Evolutionary conservation across 2,888 invertebrate genomes (phyloP), one percentile per base, ranked within the genome.

Genomic region (Lumbricus terrestris): DNA sequence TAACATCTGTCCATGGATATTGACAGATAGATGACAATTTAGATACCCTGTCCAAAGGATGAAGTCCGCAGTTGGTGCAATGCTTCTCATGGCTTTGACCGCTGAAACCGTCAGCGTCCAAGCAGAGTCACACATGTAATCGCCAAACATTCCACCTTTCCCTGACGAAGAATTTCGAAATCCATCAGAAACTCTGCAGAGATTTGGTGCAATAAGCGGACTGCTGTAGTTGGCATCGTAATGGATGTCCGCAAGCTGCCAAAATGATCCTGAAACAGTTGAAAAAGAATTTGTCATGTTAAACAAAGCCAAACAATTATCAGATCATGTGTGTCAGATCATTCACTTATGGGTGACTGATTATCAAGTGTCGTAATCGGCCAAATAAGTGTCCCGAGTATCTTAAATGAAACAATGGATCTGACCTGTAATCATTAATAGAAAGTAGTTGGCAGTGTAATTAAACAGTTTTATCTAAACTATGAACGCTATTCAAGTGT

Each of bases 221-320:
- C 85, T 35, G 93, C 97, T 97, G 95, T 97, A 98, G 93, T 97
- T 96, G 15, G 97, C 96, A 95, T 98, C 98, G 95, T 97, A 97
- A 95, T 98, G 98, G 93, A 98, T 96, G 95, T 98, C 98, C 92
- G 98, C 97, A 94, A 98, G 97, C 95, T 98, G 98, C 98, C 98
- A 98, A 95, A 98, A 98, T 95, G 97, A 97, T 93, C 98, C 98
- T 98, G 96, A 83, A 93, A 89, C 20, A 85, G 37, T 5, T n/a
- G 18, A 85, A 23, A 85, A 85, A n/a, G n/a, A 34, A 5, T 37
- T 35, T 15, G 15, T 35, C 35, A 85, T 34, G 23, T 18, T 85
- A 29, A 85, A 35, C 35, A 35, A 8, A 35, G 85, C 37, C 2
- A 35, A 6, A 85, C 85, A 85, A 35, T 85, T 85, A 35, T 35